Conservation (phyloP, 2,113 vertebrate species). For the Anolis sagrei region DNA sequence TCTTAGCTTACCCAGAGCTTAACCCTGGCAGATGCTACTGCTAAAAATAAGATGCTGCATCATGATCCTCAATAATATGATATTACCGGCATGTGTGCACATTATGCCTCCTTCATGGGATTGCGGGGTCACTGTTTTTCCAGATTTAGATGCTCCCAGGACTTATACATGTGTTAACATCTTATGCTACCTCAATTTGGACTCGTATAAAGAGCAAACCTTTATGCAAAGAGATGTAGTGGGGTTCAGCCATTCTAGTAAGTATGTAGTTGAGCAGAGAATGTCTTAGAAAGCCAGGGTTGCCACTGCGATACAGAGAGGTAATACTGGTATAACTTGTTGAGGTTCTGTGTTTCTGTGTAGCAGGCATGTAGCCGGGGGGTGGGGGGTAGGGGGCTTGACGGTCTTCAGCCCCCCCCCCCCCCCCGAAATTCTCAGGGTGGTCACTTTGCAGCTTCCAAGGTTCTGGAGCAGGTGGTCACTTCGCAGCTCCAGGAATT, state of each 20-base stretch:
- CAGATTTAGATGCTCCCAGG: background rate
- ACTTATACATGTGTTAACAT: background rate
- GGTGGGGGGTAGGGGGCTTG: too few species aligned
- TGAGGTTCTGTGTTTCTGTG: too few species aligned
- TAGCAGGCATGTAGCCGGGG: too few species aligned
- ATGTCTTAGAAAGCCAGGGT: background rate
- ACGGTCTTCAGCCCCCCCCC: too few species aligned
- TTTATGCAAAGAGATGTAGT: background rate
- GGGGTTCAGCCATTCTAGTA: background rate
- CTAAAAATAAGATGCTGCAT: conserved; percentile 26
- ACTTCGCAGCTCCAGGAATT: too few species aligned
- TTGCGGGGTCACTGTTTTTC: background rate
- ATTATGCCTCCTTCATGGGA: background rate
- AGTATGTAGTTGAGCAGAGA: background rate
- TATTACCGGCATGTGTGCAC: background rate
- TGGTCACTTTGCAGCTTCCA: too few species aligned
- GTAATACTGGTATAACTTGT: background rate
- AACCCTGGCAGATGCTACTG: background rate
- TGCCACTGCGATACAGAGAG: too few species aligned
- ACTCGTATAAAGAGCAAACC: background rate
- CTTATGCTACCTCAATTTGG: background rate
- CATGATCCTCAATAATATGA: conserved; percentile 20
- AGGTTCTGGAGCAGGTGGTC: too few species aligned
- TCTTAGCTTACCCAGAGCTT: background rate
- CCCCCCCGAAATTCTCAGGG: too few species aligned